These are phyloP conservation scores for Rostratula benghalensis DNA, from an alignment of 2,113 vertebrate species.

Conservation along the genomic window DNA sequence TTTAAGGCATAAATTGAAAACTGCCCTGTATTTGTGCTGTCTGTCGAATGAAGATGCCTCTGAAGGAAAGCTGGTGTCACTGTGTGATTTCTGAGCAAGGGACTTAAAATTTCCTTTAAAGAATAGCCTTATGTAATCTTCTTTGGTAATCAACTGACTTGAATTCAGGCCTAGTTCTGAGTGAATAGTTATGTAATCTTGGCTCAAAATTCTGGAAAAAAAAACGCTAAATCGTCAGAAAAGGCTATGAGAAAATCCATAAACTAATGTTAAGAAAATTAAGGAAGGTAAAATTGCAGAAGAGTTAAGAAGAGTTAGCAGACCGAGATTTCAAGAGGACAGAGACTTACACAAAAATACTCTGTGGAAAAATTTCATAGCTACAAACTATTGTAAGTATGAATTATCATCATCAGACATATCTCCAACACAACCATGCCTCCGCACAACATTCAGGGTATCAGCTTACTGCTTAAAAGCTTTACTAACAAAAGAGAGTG, in stretches of 20 bases:
- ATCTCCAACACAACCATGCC: background rate
- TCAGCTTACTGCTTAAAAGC: background rate
- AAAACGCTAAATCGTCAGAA: background rate
- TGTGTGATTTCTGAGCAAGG: background rate
- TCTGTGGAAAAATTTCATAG: background rate
- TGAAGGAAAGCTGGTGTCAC: background rate
- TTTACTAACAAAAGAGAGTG: conserved; percentile 10
- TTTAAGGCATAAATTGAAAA: background rate
- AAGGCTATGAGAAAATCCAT: background rate
- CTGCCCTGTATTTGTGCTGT: background rate
- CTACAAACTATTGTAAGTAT: background rate
- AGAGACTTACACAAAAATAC: background rate
- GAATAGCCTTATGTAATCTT: background rate
- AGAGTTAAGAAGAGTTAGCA: background rate
- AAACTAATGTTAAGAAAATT: background rate
- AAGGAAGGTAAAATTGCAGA: background rate
- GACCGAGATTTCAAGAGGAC: background rate
- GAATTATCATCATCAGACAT: background rate
- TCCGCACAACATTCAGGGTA: conserved; percentile 2
- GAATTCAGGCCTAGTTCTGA: background rate
- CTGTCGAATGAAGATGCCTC: background rate
- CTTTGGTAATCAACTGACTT: background rate
- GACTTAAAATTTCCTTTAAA: background rate
- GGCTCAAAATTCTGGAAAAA: background rate
- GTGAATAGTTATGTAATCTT: background rate